A percentile compares a stretch with the other conserved stretches of the same genome.
phyloP scores from a whole-genome alignment of 2,113 vertebrate genomes.

The Neotragus moschatus region DNA sequence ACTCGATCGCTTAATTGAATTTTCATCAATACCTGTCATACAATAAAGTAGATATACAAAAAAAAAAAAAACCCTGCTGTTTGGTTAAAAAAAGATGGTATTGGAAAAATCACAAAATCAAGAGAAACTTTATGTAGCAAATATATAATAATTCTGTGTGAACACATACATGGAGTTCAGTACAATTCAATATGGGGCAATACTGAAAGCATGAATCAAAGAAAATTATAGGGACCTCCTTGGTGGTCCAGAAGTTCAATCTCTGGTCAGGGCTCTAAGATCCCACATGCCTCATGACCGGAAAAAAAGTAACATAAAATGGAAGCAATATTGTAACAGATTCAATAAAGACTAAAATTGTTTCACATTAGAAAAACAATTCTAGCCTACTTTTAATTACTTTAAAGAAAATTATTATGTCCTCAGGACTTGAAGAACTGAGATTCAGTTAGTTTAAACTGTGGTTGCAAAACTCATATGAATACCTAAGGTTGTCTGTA shows the following conservation, averaged over 20 bases:
- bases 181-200: background rate
- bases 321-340: background rate
- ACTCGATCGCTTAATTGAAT: background rate
- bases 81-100: background rate
- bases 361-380: background rate
- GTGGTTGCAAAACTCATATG: background rate
- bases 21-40: background rate
- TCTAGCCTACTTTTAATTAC: constrained; percentile 3
- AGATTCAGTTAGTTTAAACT: background rate
- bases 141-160: background rate
- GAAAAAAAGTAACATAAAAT: background rate
- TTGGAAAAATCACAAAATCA: background rate
- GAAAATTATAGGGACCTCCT: background rate
- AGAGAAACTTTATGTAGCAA: background rate
- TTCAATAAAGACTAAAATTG: background rate
- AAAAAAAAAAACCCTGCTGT: background rate
- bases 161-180: background rate
- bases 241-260: background rate
- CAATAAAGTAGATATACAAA: background rate
- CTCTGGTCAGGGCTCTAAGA: background rate
- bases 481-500: too few species aligned
- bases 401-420: background rate
- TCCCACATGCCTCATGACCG: background rate
- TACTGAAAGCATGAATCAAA: background rate
- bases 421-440: constrained; percentile 2